Evolutionary conservation across 2,888 invertebrate genomes (phyloP), one percentile per base, ranked within the genome.

Genomic region (Erynnis tages): DNA sequence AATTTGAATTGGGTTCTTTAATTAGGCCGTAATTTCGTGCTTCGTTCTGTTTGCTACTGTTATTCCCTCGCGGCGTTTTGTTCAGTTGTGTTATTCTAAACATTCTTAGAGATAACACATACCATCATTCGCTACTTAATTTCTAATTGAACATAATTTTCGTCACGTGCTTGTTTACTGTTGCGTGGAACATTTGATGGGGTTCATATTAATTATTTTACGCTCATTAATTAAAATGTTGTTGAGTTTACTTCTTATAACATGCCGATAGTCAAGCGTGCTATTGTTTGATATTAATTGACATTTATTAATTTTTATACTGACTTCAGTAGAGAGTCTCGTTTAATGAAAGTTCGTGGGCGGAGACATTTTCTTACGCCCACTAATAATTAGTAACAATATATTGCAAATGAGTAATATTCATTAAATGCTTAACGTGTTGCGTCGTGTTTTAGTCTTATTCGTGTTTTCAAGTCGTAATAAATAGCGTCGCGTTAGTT

Each of bases 1-100:
- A 70, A 75, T 76, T 71, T 67, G 62, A 59, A 69, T 65, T 62
- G 67, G 66, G 65, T 61, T 66, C 62, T 67, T 67, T 72, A 74
- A 75, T 73, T 72, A 66, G 64, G 57, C 64, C 59, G 65, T 71
- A 69, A 73, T 72, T 72, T 66, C 58, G 62, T 58, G 43, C 56
- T 57, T 57, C 61, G 62, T 68, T 69, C 62, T 60, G 62, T 70
- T 66, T 56, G 45, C 27, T 55, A 43, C 54, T 34, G 41, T 32
- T 13, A 21, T 19, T 30, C 58, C 60, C 64, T 54, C 47, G 52
- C 48, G 45, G 46, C 50, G 55, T 61, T 64, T 61, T 57, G 62
- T 65, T 59, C 56, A 59, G 66, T 56, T 61, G 45, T 49, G 53
- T 54, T 48, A 52, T 53, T 49, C 14, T 27, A 50, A 54, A 29